These are phyloP conservation scores for Leptoteleia sp. DNA, from an alignment of 1,140 invertebrate species.

Conservation along the genomic window DNA sequence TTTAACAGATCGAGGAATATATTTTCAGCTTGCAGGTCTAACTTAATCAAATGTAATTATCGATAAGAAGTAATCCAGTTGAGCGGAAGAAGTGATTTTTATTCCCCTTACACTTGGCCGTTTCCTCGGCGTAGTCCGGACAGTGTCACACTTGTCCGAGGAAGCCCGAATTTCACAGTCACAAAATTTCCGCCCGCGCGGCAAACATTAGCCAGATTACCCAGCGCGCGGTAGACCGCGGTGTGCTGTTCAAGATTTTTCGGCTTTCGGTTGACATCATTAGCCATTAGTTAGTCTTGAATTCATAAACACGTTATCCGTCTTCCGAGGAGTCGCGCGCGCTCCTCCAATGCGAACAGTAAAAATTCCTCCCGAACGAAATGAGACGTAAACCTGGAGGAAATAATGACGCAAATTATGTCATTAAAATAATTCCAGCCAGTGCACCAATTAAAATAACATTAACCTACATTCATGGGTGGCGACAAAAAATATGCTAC, in stretches of 20 bases:
- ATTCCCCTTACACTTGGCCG: too few relatives aligned
- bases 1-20: too few relatives aligned
- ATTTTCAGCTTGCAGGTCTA: too few relatives aligned
- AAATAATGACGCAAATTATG: conserved; percentile 30
- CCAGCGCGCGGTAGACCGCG: not conserved
- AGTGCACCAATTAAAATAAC: conserved; percentile 47
- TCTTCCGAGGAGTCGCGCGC: conserved; percentile 11
- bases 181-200: too few relatives aligned
- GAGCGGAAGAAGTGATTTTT: too few relatives aligned
- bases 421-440: conserved; percentile 28
- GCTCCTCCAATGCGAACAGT: conserved; percentile 1
- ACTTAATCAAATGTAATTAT: too few relatives aligned
- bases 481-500: too few relatives aligned
- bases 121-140: too few relatives aligned
- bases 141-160: too few relatives aligned
- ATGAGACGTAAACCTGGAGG: conserved; percentile 1
- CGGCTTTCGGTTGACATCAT: conserved; percentile 36
- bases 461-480: conserved; percentile 37
- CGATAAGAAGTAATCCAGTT: too few relatives aligned
- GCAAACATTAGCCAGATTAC: not conserved
- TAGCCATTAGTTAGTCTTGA: conserved; percentile 17
- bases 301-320: conserved; percentile 43
- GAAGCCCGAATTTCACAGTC: too few relatives aligned
- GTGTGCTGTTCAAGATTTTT: conserved; percentile 11
- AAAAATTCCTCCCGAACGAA: not conserved